A percentile compares a stretch with the other conserved stretches of the same genome.
Conservation (phyloP, 35 echinoderm and acorn worm genomes). For the Strongylocentrotus purpuratus region DNA sequence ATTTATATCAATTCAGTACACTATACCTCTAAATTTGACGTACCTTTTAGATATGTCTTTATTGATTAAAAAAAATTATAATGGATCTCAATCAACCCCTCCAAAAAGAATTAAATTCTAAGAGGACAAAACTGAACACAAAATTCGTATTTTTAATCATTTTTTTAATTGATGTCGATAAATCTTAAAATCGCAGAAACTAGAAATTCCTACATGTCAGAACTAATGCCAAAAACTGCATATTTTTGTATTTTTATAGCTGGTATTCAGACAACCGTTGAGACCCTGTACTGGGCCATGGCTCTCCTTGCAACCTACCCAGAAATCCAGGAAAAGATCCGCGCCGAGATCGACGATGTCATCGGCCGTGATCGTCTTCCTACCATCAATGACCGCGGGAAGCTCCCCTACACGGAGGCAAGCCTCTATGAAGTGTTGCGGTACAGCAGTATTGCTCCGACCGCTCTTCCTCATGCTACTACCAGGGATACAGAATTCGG, state of each 20-base stretch:
- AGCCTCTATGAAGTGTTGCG: slow-evolving; percentile 61
- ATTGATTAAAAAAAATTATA: no score
- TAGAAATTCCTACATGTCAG: no score
- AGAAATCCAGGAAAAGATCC: slow-evolving; percentile 64
- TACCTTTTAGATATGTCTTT: no score
- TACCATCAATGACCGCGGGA: slow-evolving; percentile 50
- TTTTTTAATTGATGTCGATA: no score
- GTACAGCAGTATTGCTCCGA: slow-evolving; percentile 50
- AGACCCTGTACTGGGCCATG: slow-evolving; percentile 74
- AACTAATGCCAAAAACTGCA: no score
- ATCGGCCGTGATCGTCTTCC: slow-evolving; percentile 66
- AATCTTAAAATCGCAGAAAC: no score
- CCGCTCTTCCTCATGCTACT: slow-evolving; percentile 65
- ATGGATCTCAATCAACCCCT: no score
- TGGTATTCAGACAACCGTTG: slow-evolving; percentile 69
- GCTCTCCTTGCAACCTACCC: slow-evolving; percentile 63
- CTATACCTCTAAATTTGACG: no score
- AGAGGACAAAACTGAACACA: no score
- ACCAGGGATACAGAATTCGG: slow-evolving; percentile 55
- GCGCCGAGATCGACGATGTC: slow-evolving; percentile 78
- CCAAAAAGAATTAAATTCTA: no score
- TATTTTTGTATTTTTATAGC: background rate
- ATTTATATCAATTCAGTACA: no score
- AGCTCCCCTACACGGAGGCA: slow-evolving; percentile 73
- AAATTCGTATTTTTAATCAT: no score